Base-by-base conservation (phyloP, 2,888 invertebrate genomes). In the Drosophila paracracens region DNA sequence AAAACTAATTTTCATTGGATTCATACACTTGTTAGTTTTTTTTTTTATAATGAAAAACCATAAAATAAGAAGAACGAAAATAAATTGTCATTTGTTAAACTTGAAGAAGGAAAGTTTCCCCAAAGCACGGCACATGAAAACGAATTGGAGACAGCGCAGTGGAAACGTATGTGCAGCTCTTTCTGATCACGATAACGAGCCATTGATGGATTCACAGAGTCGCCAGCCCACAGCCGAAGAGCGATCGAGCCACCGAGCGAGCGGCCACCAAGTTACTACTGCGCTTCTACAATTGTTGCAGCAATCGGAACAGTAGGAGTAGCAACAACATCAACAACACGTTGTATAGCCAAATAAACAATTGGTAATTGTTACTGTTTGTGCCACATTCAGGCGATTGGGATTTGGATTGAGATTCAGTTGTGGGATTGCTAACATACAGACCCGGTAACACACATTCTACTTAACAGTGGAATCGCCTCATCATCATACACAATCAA, bases 131-230 rank as follows among this genome's bases (percentile, higher is more conserved):
- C 52, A 52, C 48, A 64, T 63, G 64, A 68, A 74, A 71, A 71
- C 73, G 71, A 80, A 78, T 76, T 66, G 61, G 33, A 61, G 58
- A 61, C 54, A 64, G 53, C 53, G 35, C 40, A n/a, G 60, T 40
- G 46, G 52, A 54, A 56, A 65, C 38, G 51, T 52, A 71, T 56
- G 71, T 67, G 76, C 65, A 69, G 66, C 57, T 74, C 66, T 76
- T 70, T 66, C 70, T 69, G 81, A 91, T 90, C 91, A 86, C 89
- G 91, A 90, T 91, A 88, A 83, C 83, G 68, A 73, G 68, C 81
- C 78, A 89, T 90, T 90, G 90, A 90, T 90, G 91, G 83, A 90
- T 91, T 90, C 79, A 66, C 70, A 65, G 58, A 71, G 89, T 65
- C 56, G 51, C 31, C 53, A 48, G 33, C 35, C 56, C 25, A 52